These are phyloP conservation scores for Polyodon spathula DNA, from an alignment of 2,113 vertebrate genomes.

Conservation along the genomic window DNA sequence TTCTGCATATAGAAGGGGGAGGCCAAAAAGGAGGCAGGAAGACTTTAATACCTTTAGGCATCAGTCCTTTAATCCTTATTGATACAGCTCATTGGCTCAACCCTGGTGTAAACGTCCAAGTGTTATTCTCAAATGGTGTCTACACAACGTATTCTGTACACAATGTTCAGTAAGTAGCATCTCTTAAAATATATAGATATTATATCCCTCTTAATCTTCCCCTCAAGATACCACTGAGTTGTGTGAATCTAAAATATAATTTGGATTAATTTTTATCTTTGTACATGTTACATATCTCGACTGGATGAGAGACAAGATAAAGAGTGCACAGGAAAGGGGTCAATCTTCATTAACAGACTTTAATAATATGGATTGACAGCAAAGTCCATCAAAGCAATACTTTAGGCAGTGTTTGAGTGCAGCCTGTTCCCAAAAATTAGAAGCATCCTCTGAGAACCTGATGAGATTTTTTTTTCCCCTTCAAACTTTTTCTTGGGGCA, in stretches of 20 bases:
- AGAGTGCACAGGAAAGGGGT: neutral
- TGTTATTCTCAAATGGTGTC: too few species aligned
- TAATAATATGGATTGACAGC: neutral
- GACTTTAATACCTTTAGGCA: too few species aligned
- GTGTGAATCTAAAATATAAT: neutral
- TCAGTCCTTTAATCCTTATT: too few species aligned
- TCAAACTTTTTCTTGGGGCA: too few species aligned
- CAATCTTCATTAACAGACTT: neutral
- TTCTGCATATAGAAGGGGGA: too few species aligned
- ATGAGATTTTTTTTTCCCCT: neutral
- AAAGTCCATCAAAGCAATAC: neutral
- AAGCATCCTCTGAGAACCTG: neutral
- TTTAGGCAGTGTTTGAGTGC: neutral
- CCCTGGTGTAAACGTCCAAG: too few species aligned
- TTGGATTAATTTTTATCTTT: neutral
- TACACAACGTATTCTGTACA: neutral
- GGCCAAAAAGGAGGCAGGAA: too few species aligned
- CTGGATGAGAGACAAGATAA: neutral
- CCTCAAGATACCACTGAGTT: conserved; percentile 5
- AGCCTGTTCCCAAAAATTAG: neutral
- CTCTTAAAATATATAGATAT: neutral
- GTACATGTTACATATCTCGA: neutral
- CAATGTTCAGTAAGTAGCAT: neutral
- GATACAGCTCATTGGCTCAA: too few species aligned
- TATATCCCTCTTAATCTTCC: neutral